Conservation (phyloP, 2,113 vertebrate species). For the Ursus arctos region DNA sequence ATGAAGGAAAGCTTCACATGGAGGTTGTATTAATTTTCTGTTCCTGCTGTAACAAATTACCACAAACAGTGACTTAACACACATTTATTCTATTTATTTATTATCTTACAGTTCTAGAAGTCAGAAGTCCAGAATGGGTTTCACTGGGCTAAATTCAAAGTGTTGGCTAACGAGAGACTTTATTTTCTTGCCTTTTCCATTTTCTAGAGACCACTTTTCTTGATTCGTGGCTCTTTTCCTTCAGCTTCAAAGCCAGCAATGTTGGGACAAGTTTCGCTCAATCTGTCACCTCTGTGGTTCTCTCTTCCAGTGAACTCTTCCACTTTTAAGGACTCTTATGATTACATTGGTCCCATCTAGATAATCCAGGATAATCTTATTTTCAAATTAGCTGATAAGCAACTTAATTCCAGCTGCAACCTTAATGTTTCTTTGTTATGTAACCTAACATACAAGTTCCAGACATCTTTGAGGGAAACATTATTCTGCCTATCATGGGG, state of each 20-base stretch:
- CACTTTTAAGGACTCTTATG: not conserved
- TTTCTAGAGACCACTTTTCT: not conserved
- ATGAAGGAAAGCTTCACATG: not conserved
- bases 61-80: not conserved
- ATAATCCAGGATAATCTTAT: slow-evolving; percentile 7
- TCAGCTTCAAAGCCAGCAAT: not conserved
- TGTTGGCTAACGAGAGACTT: not conserved
- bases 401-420: not conserved
- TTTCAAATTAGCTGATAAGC: not conserved
- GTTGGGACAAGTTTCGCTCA: not conserved
- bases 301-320: not conserved
- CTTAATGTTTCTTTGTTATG: not conserved
- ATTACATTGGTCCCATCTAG: not conserved
- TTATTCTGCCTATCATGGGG: not conserved
- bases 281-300: not conserved
- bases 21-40: not conserved
- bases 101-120: not conserved
- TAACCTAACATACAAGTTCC: not conserved
- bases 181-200: not conserved
- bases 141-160: not conserved
- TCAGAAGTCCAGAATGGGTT: not conserved
- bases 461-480: not conserved
- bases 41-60: not conserved
- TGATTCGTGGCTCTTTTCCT: not conserved
- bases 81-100: not conserved